Conservation (phyloP, 2,797 vertebrate species). For the Acanthiza pusilla region DNA sequence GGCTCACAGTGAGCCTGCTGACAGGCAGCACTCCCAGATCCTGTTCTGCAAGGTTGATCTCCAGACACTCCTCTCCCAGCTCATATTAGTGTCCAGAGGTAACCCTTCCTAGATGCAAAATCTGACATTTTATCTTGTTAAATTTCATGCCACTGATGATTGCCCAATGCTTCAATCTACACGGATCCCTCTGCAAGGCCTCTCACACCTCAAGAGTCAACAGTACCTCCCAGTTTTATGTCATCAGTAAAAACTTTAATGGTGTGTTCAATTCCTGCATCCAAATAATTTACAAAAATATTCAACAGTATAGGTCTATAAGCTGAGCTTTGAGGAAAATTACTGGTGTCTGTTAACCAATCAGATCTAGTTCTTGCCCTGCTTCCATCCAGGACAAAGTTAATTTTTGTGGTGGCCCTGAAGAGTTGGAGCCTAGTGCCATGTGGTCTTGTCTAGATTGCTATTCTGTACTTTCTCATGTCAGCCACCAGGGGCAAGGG, state of each 20-base stretch:
- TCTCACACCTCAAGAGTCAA: not conserved
- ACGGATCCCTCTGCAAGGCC: not conserved
- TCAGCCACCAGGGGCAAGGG: not conserved
- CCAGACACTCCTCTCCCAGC: accelerated
- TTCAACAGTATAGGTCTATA: not conserved
- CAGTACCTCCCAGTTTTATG: not conserved
- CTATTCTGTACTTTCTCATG: not conserved
- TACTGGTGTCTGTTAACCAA: not conserved
- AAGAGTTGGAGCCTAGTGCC: not conserved
- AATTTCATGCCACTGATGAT: not conserved
- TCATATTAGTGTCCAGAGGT: not conserved
- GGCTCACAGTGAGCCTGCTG: not conserved
- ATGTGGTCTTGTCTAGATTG: not conserved
- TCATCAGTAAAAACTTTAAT: not conserved
- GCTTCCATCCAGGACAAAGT: not conserved
- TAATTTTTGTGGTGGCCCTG: not conserved
- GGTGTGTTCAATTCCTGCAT: not conserved
- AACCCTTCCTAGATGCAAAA: not conserved
- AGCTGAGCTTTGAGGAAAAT: not conserved
- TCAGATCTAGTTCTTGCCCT: not conserved
- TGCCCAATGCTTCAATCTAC: not conserved
- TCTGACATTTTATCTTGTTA: not conserved
- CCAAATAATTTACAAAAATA: not conserved
- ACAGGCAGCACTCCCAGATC: accelerated
- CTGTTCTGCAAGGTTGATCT: not conserved